A percentile compares a stretch with the other conserved stretches of the same genome.
Evolutionary conservation across 1,140 invertebrate species (phyloP).

Genomic region (Drosophila seguyi): DNA sequence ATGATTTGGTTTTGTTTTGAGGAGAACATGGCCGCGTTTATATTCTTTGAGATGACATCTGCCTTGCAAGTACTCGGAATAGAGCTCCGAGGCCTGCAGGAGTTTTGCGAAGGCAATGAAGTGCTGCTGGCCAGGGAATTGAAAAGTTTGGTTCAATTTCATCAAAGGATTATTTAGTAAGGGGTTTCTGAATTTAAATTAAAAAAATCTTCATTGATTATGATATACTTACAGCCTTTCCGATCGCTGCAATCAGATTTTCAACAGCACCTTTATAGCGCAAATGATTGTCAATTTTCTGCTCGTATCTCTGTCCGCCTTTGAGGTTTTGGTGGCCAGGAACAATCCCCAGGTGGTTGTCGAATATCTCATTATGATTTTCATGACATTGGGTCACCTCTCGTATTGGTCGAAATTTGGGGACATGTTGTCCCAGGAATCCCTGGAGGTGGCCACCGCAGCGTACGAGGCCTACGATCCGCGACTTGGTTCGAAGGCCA

Average conservation of each 20-base stretch:
- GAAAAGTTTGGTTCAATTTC: constrained; percentile 4
- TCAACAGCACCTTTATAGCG: constrained; percentile 37
- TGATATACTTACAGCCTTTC: constrained; percentile 25
- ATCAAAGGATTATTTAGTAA: constrained; percentile 52
- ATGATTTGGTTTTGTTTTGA: constrained; percentile 11
- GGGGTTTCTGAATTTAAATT: not conserved
- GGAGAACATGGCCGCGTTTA: constrained; percentile 19
- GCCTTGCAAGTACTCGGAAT: constrained; percentile 38
- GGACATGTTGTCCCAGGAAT: constrained; percentile 52
- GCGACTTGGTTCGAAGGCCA: not conserved
- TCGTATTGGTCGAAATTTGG: constrained; percentile 53
- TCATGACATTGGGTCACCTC: constrained; percentile 33
- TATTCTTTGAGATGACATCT: constrained; percentile 38
- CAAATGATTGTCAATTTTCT: constrained; percentile 51
- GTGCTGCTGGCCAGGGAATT: constrained; percentile 13
- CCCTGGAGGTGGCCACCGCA: constrained; percentile 35
- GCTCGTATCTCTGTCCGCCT: constrained; percentile 49
- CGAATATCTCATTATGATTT: constrained; percentile 49
- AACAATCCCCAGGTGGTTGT: constrained; percentile 30
- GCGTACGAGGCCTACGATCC: constrained; percentile 53
- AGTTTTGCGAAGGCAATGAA: constrained; percentile 1
- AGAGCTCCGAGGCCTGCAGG: constrained; percentile 21
- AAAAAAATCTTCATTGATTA: no score
- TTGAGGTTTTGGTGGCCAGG: constrained; percentile 35
- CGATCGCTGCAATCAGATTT: constrained; percentile 43